Percentiles rank a stretch among this genome's conserved stretches.
Conservation (phyloP, 2,113 vertebrate species). For the Silurus meridionalis region DNA sequence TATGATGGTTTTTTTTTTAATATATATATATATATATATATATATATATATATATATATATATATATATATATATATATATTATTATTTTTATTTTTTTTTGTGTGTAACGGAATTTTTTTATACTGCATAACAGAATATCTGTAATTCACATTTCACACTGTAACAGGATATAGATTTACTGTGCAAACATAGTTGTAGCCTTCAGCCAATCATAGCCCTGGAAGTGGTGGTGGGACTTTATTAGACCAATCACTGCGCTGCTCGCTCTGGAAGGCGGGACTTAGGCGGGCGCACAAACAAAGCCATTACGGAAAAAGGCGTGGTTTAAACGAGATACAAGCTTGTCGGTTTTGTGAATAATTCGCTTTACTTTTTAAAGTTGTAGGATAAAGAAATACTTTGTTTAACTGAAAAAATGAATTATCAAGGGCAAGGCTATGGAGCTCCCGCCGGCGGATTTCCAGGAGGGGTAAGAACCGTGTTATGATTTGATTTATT, state of each 20-base stretch:
- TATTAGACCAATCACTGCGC: not conserved
- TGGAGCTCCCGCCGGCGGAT: conserved; percentile 52
- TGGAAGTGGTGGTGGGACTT: not conserved
- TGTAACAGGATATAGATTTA: too few relatives aligned
- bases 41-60: too few relatives aligned
- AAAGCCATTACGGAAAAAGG: conserved; percentile 32
- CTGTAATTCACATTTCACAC: too few relatives aligned
- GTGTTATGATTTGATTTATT: not conserved
- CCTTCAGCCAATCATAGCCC: not conserved
- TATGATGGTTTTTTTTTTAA: too few relatives aligned
- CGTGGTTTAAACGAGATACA: not conserved
- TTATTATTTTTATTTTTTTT: too few relatives aligned
- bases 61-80: too few relatives aligned
- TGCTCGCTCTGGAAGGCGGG: not conserved
- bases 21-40: too few relatives aligned
- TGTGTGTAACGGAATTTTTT: too few relatives aligned
- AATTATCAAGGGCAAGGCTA: conserved; percentile 66
- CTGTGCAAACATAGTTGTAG: not conserved
- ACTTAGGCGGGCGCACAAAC: not conserved
- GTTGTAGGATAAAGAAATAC: not conserved
- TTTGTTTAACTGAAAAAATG: conserved; percentile 43
- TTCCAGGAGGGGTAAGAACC: conserved; percentile 59
- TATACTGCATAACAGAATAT: too few relatives aligned
- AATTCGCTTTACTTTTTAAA: too few relatives aligned
- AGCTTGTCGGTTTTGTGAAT: not conserved